Percentiles rank a stretch among this genome's conserved stretches.
Evolutionary conservation across 2,113 vertebrate species (phyloP).

Genomic region (Danio rerio): DNA sequence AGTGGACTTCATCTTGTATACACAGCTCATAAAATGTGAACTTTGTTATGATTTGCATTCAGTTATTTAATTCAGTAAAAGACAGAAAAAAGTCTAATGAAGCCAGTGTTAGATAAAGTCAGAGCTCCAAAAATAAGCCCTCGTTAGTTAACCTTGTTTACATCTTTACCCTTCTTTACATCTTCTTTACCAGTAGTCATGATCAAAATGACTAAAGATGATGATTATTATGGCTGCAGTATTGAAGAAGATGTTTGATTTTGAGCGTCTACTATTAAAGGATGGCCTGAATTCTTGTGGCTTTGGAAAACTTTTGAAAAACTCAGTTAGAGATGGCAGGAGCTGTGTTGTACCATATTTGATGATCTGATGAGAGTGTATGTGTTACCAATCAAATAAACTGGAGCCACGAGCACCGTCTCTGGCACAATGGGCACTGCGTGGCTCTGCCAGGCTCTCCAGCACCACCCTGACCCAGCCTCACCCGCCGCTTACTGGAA

Average conservation of each 20-base stretch:
- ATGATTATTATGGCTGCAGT: neutral
- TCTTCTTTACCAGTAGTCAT: neutral
- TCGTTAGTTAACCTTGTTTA: neutral
- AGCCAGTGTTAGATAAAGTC: neutral
- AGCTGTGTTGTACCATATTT: conserved; percentile 2
- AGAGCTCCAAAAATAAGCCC: neutral
- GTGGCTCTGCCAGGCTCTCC: conserved; percentile 8
- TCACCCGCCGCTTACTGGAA: conserved; percentile 46
- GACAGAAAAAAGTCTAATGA: neutral
- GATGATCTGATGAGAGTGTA: neutral
- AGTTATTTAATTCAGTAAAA: no score
- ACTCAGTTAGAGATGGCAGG: neutral
- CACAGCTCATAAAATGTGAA: no score
- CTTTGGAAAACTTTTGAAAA: neutral
- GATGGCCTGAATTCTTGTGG: neutral
- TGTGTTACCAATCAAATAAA: neutral
- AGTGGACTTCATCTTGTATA: no score
- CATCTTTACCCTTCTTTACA: no score
- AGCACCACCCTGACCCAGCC: conserved; percentile 37
- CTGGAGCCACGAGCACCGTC: neutral
- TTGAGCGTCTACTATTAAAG: neutral
- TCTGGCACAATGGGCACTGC: conserved; percentile 6
- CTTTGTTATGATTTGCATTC: no score
- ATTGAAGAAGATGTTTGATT: neutral
- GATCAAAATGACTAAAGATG: neutral